Conservation (phyloP, 2,113 vertebrate species). For the Microtus montanus region DNA sequence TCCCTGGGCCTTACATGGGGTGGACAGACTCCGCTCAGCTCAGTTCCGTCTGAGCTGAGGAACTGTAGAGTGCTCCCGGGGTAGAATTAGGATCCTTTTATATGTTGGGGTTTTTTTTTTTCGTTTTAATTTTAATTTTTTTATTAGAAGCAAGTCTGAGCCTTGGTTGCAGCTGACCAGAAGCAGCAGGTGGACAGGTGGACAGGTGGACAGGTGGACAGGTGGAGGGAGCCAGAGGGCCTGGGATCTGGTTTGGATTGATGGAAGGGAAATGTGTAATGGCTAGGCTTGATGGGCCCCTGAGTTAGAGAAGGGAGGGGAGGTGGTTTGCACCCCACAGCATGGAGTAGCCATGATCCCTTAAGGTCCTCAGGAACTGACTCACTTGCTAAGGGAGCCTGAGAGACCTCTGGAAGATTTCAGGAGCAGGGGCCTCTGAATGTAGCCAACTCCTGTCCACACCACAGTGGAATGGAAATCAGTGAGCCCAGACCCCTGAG, state of each 20-base stretch:
- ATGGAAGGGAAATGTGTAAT: not conserved
- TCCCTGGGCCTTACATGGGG: conserved; percentile 76
- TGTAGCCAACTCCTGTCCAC: not conserved
- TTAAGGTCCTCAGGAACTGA: conserved; percentile 28
- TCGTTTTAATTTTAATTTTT: not conserved
- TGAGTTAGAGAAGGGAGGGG: not conserved
- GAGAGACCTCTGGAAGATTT: conserved; percentile 8
- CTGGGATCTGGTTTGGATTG: not conserved
- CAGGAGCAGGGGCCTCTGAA: not conserved
- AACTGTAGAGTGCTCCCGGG: conserved; percentile 46
- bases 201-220: not conserved
- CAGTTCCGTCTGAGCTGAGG: conserved; percentile 67
- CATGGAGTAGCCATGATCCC: not conserved
- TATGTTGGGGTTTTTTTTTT: conserved; percentile 40
- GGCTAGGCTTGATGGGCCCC: not conserved
- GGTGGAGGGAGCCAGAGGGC: not conserved
- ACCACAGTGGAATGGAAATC: not conserved
- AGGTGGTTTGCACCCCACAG: not conserved
- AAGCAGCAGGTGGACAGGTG: not conserved
- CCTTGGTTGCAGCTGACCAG: conserved; percentile 59
- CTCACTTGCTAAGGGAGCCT: not conserved
- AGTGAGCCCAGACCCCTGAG: not conserved
- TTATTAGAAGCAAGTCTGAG: conserved; percentile 22
- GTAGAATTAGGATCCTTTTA: conserved; percentile 72
- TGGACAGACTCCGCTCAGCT: conserved; percentile 67